Conservation (phyloP, 2,797 vertebrate genomes). For the Esox masquinongy region DNA sequence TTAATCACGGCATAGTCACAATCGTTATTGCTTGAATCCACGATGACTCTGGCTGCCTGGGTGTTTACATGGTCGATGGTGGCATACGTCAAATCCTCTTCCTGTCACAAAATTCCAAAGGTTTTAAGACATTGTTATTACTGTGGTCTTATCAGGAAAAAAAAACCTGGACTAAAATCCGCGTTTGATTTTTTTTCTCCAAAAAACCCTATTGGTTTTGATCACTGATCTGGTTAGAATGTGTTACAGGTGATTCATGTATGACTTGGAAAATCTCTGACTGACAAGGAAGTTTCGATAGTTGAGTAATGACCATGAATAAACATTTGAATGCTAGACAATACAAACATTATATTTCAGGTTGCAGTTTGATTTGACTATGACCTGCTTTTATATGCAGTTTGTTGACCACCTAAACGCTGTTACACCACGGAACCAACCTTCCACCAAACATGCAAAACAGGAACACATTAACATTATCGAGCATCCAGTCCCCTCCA, state of each 20-base stretch:
- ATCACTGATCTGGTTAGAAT: neutral
- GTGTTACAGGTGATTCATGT: neutral
- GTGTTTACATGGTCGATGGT: slow-evolving; percentile 62
- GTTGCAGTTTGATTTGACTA: neutral
- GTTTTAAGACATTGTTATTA: too few relatives aligned
- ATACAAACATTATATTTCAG: neutral
- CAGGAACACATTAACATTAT: too few relatives aligned
- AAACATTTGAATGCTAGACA: neutral
- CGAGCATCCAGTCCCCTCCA: too few relatives aligned
- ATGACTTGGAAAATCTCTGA: neutral
- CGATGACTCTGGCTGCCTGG: slow-evolving; percentile 13
- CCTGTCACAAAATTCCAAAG: slow-evolving; percentile 31
- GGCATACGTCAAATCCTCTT: slow-evolving; percentile 70
- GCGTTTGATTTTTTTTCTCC: neutral
- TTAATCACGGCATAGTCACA: slow-evolving; percentile 68
- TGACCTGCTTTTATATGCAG: neutral
- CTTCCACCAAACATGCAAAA: neutral
- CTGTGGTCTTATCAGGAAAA: neutral
- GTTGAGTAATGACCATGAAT: neutral
- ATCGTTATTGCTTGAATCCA: slow-evolving; percentile 8
- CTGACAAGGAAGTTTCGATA: neutral
- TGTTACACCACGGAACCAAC: neutral
- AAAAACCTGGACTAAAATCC: neutral
- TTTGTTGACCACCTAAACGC: neutral
- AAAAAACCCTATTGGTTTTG: neutral